phyloP scores from a whole-genome alignment of 2,113 vertebrate genomes.

The Bucco capensis region DNA sequence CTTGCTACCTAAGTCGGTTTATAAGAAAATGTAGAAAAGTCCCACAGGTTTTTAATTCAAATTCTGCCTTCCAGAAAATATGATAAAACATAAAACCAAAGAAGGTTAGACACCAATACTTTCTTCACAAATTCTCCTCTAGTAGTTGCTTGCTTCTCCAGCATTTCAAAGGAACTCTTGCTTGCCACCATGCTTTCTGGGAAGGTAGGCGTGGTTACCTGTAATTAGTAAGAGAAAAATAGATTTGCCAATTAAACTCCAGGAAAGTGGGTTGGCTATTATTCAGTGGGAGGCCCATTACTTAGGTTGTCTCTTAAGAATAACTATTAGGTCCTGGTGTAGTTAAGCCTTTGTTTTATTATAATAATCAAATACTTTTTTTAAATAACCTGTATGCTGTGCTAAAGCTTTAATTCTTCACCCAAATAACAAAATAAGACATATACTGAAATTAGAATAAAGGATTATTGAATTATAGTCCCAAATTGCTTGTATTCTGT shows the following conservation, averaged over 20 bases:
- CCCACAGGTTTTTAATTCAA: neutral
- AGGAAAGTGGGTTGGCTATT: neutral
- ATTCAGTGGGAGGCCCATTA: neutral
- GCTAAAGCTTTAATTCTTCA: neutral
- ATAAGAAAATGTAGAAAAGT: neutral
- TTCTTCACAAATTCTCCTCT: neutral
- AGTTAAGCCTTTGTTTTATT: conserved; percentile 8
- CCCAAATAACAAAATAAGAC: neutral
- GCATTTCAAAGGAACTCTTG: neutral
- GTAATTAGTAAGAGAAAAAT: neutral
- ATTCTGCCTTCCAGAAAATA: neutral
- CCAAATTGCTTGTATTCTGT: neutral
- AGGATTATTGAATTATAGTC: neutral
- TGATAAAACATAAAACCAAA: neutral
- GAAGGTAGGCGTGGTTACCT: neutral
- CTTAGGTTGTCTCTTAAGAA: neutral
- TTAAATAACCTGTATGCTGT: neutral
- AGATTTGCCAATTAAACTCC: neutral
- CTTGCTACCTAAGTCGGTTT: neutral
- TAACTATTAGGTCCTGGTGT: neutral
- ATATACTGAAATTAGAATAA: neutral
- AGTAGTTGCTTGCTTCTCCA: neutral
- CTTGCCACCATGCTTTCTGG: neutral
- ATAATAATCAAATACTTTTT: neutral
- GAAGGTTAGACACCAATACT: rapidly evolving